Evolutionary conservation across 1,140 invertebrate species (phyloP), one percentile per base, ranked within the genome.

Genomic region (Parapsyche elsis): DNA sequence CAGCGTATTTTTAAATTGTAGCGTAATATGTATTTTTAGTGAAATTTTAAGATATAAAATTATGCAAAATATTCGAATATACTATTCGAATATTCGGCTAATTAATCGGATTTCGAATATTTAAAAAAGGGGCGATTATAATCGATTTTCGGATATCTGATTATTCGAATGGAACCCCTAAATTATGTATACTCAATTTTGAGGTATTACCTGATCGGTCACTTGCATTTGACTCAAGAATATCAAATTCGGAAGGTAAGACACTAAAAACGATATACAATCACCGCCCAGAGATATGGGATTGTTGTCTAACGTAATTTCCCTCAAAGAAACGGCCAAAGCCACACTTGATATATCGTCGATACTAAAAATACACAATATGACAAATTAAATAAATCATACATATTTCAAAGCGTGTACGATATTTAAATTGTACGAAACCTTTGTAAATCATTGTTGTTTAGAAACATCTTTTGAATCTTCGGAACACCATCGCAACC

Each of bases 271-370:
- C 1, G 94, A 93, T 1, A 94, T 91, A 83, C 93, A 95, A 81
- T 95, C 94, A 0, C 93, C 92, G 9, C 90, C 92, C 53, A 93
- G 84, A 26, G 92, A 92, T 1, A 97, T 91, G 0, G 95, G 95
- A 89, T 97, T 97, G 23, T 94, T 94, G 86, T 97, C 95, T 57
- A 97, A 92, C 9, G 95, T 93, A 49, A 97, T 91, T 88, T 97
- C 96, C 64, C 91, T 91, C 5, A 97, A 89, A 61, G 93, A 92
- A 1, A 87, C 88, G 0, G 94, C 93, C 85, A 95, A 92, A 14
- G 92, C 92, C 71, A 96, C 86, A 82, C 93, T 94, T 19, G 92
- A 91, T 84, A 96, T 93, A 84, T 96, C 95, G 85, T 96, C 95
- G 79, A 96, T 93, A 85, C 94, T 95, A 84, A 82, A 91, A 89